Evolutionary conservation across 2,888 invertebrate species (phyloP), one percentile per base, ranked within the genome.

Genomic region (Scaptomyza tumidula): DNA sequence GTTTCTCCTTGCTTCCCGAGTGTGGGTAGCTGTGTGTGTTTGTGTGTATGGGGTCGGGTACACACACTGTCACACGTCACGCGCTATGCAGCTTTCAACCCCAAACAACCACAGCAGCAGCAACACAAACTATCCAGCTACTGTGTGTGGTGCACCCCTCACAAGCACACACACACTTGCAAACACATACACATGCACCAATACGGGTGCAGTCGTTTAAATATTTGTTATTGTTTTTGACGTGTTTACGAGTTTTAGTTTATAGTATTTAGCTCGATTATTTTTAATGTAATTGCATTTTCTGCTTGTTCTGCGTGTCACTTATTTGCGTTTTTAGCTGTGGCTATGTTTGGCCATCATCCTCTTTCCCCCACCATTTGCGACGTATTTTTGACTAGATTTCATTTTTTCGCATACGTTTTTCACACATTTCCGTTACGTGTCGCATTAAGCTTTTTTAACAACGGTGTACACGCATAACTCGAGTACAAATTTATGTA

Each of bases 61-160:
- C 50, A 64, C 48, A 59, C 52, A 60, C 52, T 55, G 49, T 60
- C 54, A 71, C 73, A 85, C 79, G 82, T 83, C 82, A 85, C 85
- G 82, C 85, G 87, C 85, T 83, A 87, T 83, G 82, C 82, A 83
- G 78, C 78, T 79, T 81, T 87, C 86, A 87, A 77, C 83, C 86
- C 83, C 77, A 85, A 68, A 71, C 64, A 68, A 75, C 53, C 75
- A 68, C 53, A 74, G 19, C 19, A n/a, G 57, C 62, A 73, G 53
- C 10, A 58, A 44, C 52, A 73, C 52, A 58, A 54, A 66, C 58
- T 58, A 14, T 31, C 48, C 62, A 59, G 61, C 37, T 65, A 68
- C 67, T 71, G 60, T 72, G 63, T 76, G 69, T 67, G 61, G 54
- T 74, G 77, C 78, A 78, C 65, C 75, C 75, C 66, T 65, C 66